Evolutionary conservation across 2,888 invertebrate genomes (phyloP).

Genomic region (Auanema sp.): DNA sequence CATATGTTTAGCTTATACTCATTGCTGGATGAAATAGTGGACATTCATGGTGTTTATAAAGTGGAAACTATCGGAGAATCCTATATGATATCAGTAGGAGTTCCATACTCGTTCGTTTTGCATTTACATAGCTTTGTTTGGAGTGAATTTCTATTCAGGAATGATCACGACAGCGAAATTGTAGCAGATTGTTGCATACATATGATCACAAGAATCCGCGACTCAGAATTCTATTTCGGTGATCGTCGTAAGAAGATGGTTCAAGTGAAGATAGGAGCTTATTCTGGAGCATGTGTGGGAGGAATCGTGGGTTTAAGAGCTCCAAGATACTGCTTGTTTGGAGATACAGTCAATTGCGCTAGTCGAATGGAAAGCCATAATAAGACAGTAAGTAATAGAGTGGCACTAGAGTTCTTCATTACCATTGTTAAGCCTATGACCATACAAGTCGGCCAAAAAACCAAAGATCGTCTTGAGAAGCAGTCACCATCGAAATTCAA

Average conservation of each 20-base stretch:
- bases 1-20: slow-evolving; percentile 35
- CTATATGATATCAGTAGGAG: slow-evolving; percentile 52
- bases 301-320: slow-evolving; percentile 50
- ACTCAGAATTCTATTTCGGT: slow-evolving; percentile 28
- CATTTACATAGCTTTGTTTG: too few relatives aligned
- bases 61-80: slow-evolving; percentile 54
- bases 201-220: slow-evolving; percentile 36
- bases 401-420: too few relatives aligned
- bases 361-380: slow-evolving; percentile 52
- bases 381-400: slow-evolving; percentile 30
- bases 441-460: slow-evolving; percentile 41
- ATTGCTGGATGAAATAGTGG: slow-evolving; percentile 86
- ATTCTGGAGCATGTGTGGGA: slow-evolving; percentile 48
- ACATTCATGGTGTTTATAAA: slow-evolving; percentile 82
- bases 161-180: slow-evolving; percentile 43
- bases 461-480: slow-evolving; percentile 41
- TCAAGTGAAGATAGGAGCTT: slow-evolving; percentile 34
- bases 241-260: slow-evolving; percentile 23
- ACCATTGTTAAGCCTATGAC: slow-evolving; percentile 43
- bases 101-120: slow-evolving; percentile 43
- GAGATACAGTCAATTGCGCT: slow-evolving; percentile 53
- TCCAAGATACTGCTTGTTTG: slow-evolving; percentile 54
- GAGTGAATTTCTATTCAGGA: too few relatives aligned
- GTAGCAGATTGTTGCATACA: slow-evolving; percentile 49
- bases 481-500: slow-evolving; percentile 29